Evolutionary conservation across 2,888 invertebrate species (phyloP).

Genomic region (Blastobasis adustella): DNA sequence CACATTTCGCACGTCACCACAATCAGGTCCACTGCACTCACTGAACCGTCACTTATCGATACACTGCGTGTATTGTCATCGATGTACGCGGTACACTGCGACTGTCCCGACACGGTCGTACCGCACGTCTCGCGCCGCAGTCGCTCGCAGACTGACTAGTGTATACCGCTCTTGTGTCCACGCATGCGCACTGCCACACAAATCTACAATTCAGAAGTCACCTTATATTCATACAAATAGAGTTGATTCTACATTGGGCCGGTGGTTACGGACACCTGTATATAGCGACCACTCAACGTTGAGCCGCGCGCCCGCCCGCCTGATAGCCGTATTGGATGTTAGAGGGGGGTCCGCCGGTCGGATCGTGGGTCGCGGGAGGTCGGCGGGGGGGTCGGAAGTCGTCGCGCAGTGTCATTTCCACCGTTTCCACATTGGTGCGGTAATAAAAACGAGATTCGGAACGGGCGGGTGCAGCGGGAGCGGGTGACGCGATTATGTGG

Average conservation of each 20-base stretch:
- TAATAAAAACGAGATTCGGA: constrained; percentile 67
- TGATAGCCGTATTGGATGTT: too few species aligned
- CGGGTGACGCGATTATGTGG: constrained; percentile 30
- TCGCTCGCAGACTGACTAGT: constrained; percentile 45
- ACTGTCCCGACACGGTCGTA: constrained; percentile 24
- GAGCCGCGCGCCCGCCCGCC: too few species aligned
- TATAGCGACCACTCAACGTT: constrained; percentile 21
- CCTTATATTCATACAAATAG: constrained; percentile 11
- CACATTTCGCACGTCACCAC: constrained; percentile 1
- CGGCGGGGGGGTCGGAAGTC: constrained; percentile 55
- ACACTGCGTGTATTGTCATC: constrained; percentile 16
- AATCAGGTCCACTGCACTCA: background rate
- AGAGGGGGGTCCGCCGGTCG: too few species aligned
- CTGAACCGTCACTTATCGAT: constrained; percentile 2
- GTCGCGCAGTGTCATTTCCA: constrained; percentile 71
- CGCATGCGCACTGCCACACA: constrained; percentile 27
- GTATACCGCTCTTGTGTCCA: constrained; percentile 22
- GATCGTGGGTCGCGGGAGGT: too few species aligned
- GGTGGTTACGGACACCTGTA: constrained; percentile 55
- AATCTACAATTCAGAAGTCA: background rate
- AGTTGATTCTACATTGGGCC: constrained; percentile 12
- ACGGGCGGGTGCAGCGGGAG: constrained; percentile 21
- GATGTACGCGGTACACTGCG: constrained; percentile 36
- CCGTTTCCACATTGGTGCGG: constrained; percentile 63
- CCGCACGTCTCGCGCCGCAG: constrained; percentile 27